A percentile compares a stretch with the other conserved stretches of the same genome.
These are phyloP conservation scores for Pseudoatta argentina DNA, from an alignment of 1,140 invertebrate species.

Conservation along the genomic window DNA sequence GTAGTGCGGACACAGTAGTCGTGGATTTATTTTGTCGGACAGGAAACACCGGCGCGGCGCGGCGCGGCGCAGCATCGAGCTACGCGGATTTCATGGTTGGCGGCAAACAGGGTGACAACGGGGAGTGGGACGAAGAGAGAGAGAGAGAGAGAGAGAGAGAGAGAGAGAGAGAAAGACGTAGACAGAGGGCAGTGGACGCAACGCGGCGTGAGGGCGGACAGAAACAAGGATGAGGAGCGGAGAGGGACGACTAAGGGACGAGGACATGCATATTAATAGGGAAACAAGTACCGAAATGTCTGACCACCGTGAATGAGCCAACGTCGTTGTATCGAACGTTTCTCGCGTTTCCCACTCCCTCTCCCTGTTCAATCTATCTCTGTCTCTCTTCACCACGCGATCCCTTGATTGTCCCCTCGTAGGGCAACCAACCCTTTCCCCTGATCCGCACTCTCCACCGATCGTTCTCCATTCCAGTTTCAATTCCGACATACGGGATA, in stretches of 20 bases:
- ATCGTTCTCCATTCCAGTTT: constrained; percentile 66
- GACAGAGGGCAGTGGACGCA: constrained; percentile 30
- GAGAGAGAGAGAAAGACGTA: not conserved
- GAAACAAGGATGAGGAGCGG: constrained; percentile 61
- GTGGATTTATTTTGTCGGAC: constrained; percentile 84
- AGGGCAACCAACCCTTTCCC: not conserved
- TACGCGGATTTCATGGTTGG: constrained; percentile 74
- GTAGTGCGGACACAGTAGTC: constrained; percentile 74
- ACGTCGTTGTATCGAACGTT: constrained; percentile 75
- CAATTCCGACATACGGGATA: constrained; percentile 61
- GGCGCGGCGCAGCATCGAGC: constrained; percentile 21
- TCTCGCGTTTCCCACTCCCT: not conserved
- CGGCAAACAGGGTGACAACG: constrained; percentile 50
- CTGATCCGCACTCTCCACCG: constrained; percentile 16
- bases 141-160: not conserved
- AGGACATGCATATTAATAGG: constrained; percentile 83
- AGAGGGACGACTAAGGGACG: constrained; percentile 74
- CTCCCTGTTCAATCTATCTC: constrained; percentile 31
- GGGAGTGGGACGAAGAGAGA: not conserved
- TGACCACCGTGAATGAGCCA: constrained; percentile 73
- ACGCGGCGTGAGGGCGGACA: constrained; percentile 55
- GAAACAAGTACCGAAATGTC: constrained; percentile 77
- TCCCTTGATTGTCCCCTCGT: not conserved
- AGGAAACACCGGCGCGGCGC: constrained; percentile 80
- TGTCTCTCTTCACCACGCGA: constrained; percentile 35